phyloP scores from a whole-genome alignment of 2,888 invertebrate genomes.

The Synanthedon myopaeformis region DNA sequence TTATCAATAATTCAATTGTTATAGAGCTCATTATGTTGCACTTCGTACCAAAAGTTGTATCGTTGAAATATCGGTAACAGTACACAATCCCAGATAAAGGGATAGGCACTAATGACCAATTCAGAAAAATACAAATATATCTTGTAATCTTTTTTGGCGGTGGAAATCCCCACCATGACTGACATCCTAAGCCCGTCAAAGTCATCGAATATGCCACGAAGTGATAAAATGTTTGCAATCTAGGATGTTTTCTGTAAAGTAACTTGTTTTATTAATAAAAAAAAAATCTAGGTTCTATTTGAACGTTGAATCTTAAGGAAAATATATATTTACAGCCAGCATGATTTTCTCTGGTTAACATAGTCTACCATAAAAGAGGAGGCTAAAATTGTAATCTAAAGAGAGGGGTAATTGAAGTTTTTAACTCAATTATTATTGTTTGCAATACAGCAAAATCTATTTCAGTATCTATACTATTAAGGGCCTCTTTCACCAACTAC shows the following conservation, averaged over 20 bases:
- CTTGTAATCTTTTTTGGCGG: conserved; percentile 4
- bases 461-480: too few species aligned
- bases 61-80: conserved; percentile 4
- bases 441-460: too few species aligned
- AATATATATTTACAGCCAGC: too few species aligned
- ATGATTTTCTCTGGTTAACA: too few species aligned
- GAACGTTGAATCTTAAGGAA: too few species aligned
- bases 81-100: conserved; percentile 6
- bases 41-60: conserved; percentile 5
- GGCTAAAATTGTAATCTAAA: too few species aligned
- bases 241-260: conserved; percentile 5
- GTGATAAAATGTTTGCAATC: conserved; percentile 4
- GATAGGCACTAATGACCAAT: neutral
- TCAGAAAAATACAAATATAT: neutral
- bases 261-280: too few species aligned
- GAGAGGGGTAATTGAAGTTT: too few species aligned
- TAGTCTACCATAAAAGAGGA: too few species aligned
- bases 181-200: conserved; percentile 3
- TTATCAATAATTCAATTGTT: conserved; percentile 2
- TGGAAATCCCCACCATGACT: conserved; percentile 8
- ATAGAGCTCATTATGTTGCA: conserved; percentile 7
- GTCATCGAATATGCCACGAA: conserved; percentile 3
- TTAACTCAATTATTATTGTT: too few species aligned
- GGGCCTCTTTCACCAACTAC: too few species aligned
- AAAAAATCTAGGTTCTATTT: too few species aligned